phyloP scores from a whole-genome alignment of 2,797 vertebrate genomes.

The Yasuhikotakia modesta region DNA sequence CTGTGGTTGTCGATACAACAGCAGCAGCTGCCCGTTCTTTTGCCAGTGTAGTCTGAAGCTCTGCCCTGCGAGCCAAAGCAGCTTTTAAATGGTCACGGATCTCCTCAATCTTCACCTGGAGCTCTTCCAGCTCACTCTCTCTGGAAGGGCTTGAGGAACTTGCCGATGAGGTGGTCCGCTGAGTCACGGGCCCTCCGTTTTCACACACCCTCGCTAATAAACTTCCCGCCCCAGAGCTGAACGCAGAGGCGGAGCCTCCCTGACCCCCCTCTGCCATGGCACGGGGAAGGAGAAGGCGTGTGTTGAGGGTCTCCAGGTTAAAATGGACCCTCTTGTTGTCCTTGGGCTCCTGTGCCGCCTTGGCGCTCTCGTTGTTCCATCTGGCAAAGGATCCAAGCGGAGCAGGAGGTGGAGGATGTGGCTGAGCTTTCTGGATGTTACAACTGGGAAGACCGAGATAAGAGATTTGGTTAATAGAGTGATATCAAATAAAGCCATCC shows the following conservation, averaged over 20 bases:
- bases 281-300: constrained; percentile 69
- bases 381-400: constrained; percentile 59
- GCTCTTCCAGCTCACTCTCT: constrained; percentile 75
- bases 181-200: constrained; percentile 70
- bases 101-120: constrained; percentile 81
- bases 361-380: constrained; percentile 73
- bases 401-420: constrained; percentile 35
- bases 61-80: constrained; percentile 79
- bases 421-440: constrained; percentile 61
- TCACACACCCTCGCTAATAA: constrained; percentile 63
- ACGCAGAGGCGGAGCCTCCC: not conserved
- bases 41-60: constrained; percentile 78
- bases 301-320: constrained; percentile 79
- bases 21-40: constrained; percentile 60
- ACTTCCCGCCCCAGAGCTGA: not conserved
- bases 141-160: constrained; percentile 26
- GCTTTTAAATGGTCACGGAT: constrained; percentile 78
- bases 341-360: constrained; percentile 53
- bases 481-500: no score
- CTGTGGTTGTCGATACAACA: constrained; percentile 24
- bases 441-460: constrained; percentile 60
- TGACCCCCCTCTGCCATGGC: constrained; percentile 43
- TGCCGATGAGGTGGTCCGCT: constrained; percentile 4
- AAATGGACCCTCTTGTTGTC: constrained; percentile 80
- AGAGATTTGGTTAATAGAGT: not conserved